Base-by-base conservation (phyloP, 2,113 vertebrate species). In the Ammodytes marinus region DNA sequence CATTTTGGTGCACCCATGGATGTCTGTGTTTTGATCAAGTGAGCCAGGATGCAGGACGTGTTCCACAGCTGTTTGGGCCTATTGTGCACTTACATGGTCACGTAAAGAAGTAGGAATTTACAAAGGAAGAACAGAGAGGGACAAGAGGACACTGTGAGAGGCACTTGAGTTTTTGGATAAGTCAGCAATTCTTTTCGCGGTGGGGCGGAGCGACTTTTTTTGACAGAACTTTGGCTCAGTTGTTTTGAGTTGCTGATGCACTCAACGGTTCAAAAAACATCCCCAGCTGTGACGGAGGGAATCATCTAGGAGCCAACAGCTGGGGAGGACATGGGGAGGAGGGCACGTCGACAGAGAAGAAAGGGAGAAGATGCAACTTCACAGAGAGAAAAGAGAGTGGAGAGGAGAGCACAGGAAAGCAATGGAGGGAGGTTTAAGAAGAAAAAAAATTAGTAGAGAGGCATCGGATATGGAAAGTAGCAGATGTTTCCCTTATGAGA, bases 401-500 rank as follows among this genome's bases (percentile, higher is more conserved):
- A 57, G 8, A 40, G 52, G 57, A 69, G 47, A 63, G 45, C 0
- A 14, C 67, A 69, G 60, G 39, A 52, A 50, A 80, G 74, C 68
- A 19, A 1, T 0, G 5, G 64, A 65, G 46, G 46, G 45, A 82
- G 82, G 72, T 77, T 71, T 9, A 73, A 60, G 49, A 55, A 9
- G 69, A 49, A 84, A 74, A 49, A 79, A 55, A 81, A 81, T 27
- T 27, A 1, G 64, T 84, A 6, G 42, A 65, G 47, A 59, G 64
- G 61, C 17, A 57, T 60, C 1, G 1, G 74, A 73, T 74, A n/a
- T 79, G 77, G 82, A 82, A 53, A 14, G 57, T 7, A 81, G 86
- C 85, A 92, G 92, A 92, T 86, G 85, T 91, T 90, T 92, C 78
- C 80, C 85, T 83, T 64, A 76, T 89, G 86, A 86, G 65, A 80